phyloP scores from a whole-genome alignment of 2,888 invertebrate genomes.

The Pyralis farinalis region DNA sequence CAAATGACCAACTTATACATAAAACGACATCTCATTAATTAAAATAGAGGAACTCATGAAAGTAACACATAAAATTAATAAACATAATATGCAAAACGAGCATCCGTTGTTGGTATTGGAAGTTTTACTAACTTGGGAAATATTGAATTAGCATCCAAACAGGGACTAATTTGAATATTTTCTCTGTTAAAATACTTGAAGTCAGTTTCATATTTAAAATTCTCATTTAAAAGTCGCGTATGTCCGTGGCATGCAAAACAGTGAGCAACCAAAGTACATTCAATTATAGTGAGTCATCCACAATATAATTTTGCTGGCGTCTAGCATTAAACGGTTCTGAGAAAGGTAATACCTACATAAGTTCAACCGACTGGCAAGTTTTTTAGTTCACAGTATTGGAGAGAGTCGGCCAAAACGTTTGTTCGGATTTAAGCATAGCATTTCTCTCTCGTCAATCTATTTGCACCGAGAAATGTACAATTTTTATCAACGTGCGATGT shows the following conservation, averaged over 20 bases:
- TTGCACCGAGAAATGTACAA: no score
- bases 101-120: neutral
- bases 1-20: no score
- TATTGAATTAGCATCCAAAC: neutral
- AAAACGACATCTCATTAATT: neutral
- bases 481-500: neutral
- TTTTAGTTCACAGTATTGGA: conserved; percentile 12
- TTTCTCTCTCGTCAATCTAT: conserved; percentile 11
- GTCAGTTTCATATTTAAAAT: neutral
- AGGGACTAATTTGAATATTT: neutral
- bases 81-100: neutral
- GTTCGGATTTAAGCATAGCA: conserved; percentile 11
- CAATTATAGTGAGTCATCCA: conserved; percentile 21
- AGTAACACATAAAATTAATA: neutral
- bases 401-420: conserved; percentile 16
- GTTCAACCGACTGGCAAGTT: conserved; percentile 13
- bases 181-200: neutral
- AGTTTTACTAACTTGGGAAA: neutral
- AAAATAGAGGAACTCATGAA: neutral
- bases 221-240: neutral
- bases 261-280: conserved; percentile 8
- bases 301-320: conserved; percentile 19
- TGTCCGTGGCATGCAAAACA: conserved; percentile 11
- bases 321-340: conserved; percentile 22
- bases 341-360: conserved; percentile 19